phyloP scores from a whole-genome alignment of 2,888 invertebrate species.

The Melangyna quadrimaculata region DNA sequence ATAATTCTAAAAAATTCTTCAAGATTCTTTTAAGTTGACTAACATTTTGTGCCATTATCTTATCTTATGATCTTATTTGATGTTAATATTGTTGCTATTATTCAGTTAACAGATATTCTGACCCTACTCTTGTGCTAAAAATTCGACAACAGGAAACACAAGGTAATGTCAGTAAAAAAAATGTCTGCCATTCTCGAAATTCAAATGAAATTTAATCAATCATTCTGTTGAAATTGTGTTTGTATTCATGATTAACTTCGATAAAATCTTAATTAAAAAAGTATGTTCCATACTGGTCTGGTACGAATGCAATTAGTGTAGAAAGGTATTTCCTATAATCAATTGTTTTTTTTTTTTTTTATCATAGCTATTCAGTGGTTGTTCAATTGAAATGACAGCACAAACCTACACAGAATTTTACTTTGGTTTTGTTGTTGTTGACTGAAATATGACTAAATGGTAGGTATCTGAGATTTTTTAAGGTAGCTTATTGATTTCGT shows the following conservation, averaged over 20 bases:
- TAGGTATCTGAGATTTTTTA: neutral
- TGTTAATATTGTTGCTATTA: no score
- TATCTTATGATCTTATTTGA: no score
- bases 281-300: conserved; percentile 28
- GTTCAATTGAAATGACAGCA: conserved; percentile 44
- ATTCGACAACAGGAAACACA: neutral
- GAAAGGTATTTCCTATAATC: conserved; percentile 12
- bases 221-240: neutral
- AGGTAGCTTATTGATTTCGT: neutral
- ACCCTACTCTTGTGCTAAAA: neutral
- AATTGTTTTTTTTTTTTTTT: conserved; percentile 29
- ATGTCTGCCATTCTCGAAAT: neutral
- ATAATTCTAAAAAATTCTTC: no score
- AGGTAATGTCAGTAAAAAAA: neutral
- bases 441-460: neutral
- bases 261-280: conserved; percentile 53
- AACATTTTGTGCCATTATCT: no score
- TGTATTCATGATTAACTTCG: conserved; percentile 30
- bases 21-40: no score
- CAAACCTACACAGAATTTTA: neutral
- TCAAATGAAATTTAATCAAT: neutral
- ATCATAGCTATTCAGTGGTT: neutral
- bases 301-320: conserved; percentile 47
- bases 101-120: no score
- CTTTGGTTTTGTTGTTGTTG: conserved; percentile 13